A percentile compares a stretch with the other conserved stretches of the same genome.
These are phyloP conservation scores for Ailurus styani DNA, from an alignment of 2,113 vertebrate species.

Conservation along the genomic window DNA sequence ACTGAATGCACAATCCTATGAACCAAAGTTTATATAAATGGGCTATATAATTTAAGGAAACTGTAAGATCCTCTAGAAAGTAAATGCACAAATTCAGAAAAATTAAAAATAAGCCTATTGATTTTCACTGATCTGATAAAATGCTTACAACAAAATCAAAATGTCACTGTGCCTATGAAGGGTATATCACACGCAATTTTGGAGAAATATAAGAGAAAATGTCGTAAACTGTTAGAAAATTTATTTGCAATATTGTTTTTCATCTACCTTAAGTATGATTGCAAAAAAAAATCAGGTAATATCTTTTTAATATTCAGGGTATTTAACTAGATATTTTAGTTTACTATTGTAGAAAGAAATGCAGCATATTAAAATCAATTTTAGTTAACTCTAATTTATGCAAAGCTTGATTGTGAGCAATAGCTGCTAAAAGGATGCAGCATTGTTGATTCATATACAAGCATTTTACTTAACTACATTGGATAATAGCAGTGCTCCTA, in stretches of 20 bases:
- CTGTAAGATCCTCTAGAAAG: conserved; percentile 29
- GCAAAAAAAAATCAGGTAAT: conserved; percentile 44
- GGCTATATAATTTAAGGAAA: conserved; percentile 41
- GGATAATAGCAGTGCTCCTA: conserved; percentile 83
- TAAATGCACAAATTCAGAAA: conserved; percentile 58
- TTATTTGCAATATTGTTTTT: conserved; percentile 70
- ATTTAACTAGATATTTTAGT: conserved; percentile 74
- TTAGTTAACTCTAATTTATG: conserved; percentile 78
- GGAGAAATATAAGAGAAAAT: conserved; percentile 53
- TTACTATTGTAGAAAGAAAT: conserved; percentile 71
- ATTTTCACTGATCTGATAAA: conserved; percentile 59
- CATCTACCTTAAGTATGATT: conserved; percentile 62
- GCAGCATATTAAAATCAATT: conserved; percentile 80
- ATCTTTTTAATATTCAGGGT: conserved; percentile 55
- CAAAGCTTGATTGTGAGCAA: conserved; percentile 81
- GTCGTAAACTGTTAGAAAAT: conserved; percentile 71
- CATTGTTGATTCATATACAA: conserved; percentile 83
- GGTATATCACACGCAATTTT: conserved; percentile 51
- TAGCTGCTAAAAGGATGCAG: conserved; percentile 74
- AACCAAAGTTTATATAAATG: conserved; percentile 58
- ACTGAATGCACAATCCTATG: background rate
- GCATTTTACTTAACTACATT: conserved; percentile 83
- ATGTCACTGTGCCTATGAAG: conserved; percentile 6
- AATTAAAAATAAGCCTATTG: conserved; percentile 51
- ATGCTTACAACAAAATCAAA: conserved; percentile 51